Percentiles rank a stretch among this genome's conserved stretches.
phyloP scores from a whole-genome alignment of 2,888 invertebrate genomes.

The Plagodis dolabraria region DNA sequence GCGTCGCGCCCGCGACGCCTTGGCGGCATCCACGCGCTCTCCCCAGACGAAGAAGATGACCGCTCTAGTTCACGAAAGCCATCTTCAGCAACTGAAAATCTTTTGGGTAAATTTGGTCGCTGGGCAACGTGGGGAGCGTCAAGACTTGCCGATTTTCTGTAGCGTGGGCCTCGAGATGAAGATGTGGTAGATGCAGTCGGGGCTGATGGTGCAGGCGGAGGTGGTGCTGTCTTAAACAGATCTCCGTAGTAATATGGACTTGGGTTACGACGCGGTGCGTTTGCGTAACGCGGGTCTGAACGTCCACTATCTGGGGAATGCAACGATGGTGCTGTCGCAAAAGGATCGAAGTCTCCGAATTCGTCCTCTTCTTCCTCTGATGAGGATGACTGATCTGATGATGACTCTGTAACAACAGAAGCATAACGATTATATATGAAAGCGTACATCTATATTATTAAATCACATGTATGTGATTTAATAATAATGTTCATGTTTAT shows the following conservation, averaged over 20 bases:
- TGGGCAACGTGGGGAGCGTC: conserved; percentile 89
- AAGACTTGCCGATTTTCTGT: conserved; percentile 90
- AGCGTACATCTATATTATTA: no score
- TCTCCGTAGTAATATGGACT: conserved; percentile 94
- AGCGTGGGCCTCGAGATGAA: conserved; percentile 82
- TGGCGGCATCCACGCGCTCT: conserved; percentile 89
- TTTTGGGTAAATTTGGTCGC: conserved; percentile 85
- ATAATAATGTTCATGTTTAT: no score
- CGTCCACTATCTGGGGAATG: conserved; percentile 90
- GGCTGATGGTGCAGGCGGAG: conserved; percentile 77
- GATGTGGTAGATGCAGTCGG: conserved; percentile 74
- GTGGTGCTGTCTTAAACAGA: conserved; percentile 84
- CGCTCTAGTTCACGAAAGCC: conserved; percentile 85
- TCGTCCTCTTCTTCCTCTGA: conserved; percentile 87
- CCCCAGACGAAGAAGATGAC: conserved; percentile 83
- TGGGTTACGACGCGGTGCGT: conserved; percentile 88
- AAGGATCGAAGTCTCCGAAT: conserved; percentile 80
- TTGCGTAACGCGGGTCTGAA: conserved; percentile 80
- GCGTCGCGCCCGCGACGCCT: conserved; percentile 87
- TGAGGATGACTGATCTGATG: conserved; percentile 75
- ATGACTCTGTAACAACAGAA: conserved; percentile 68
- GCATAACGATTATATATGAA: no score
- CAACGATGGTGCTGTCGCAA: conserved; percentile 83
- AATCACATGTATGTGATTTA: no score
- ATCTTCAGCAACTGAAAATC: conserved; percentile 89